phyloP scores from a whole-genome alignment of 2,113 vertebrate species.

The Limanda limanda region DNA sequence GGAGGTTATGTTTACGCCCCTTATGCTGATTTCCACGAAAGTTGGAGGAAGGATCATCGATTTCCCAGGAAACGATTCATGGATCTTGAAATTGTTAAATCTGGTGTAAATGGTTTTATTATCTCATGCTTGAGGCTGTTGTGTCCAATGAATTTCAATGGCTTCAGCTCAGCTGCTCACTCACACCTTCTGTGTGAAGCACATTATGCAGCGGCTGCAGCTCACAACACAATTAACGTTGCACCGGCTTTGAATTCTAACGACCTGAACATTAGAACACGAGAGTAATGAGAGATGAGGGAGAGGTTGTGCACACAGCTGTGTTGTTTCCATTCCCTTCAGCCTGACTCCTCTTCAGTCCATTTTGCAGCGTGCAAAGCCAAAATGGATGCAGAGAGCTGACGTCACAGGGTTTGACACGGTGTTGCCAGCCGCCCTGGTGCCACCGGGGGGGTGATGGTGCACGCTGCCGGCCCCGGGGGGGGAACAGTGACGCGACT shows the following conservation, averaged over 20 bases:
- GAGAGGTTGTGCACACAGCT: not conserved
- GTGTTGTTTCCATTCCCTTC: conserved; percentile 16
- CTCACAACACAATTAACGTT: not conserved
- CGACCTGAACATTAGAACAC: too few relatives aligned
- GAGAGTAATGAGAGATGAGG: not conserved
- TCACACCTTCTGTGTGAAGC: not conserved
- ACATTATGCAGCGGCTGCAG: not conserved
- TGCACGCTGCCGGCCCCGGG: conserved; percentile 11
- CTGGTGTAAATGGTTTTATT: too few relatives aligned
- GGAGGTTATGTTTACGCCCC: too few relatives aligned
- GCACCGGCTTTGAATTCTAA: not conserved
- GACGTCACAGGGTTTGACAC: conserved; percentile 64
- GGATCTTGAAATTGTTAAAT: too few relatives aligned
- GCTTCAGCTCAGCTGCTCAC: not conserved
- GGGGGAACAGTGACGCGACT: conserved; percentile 36
- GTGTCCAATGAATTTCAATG: too few relatives aligned
- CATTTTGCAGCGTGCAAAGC: conserved; percentile 50
- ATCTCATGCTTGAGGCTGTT: too few relatives aligned
- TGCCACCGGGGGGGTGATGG: conserved; percentile 62
- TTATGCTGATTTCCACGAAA: too few relatives aligned
- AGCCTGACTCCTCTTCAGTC: conserved; percentile 45
- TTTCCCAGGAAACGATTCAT: too few relatives aligned
- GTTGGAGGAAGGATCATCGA: too few relatives aligned
- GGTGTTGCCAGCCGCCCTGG: conserved; percentile 60
- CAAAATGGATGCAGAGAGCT: conserved; percentile 70